Evolutionary conservation across 2,797 vertebrate species (phyloP).

Genomic region (Phoxinus dragarum): DNA sequence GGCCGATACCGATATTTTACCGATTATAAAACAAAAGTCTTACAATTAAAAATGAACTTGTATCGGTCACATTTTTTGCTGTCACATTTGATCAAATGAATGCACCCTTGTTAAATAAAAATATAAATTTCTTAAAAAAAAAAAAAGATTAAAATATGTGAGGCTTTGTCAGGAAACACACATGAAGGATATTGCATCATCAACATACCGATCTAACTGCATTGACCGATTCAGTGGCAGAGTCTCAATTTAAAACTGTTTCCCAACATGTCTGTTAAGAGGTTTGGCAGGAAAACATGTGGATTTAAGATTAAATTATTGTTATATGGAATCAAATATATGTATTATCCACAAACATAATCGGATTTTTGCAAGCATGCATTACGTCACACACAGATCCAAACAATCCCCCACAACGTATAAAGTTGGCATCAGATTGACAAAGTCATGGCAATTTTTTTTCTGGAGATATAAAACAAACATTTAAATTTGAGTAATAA

Average conservation of each 20-base stretch:
- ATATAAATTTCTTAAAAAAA: not conserved
- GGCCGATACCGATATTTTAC: too few relatives aligned
- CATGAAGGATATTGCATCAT: too few relatives aligned
- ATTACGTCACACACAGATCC: not conserved
- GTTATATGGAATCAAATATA: slow-evolving; percentile 17
- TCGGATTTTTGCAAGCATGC: not conserved
- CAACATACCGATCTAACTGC: not conserved
- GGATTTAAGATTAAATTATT: slow-evolving; percentile 32
- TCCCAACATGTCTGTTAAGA: not conserved
- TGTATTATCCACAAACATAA: slow-evolving; percentile 9
- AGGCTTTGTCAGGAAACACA: not conserved
- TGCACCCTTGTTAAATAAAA: not conserved
- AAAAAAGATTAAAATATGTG: not conserved
- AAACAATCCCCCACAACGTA: not conserved
- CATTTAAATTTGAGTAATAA: not conserved
- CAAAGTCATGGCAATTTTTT: not conserved
- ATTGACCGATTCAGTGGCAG: not conserved
- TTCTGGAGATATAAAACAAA: not conserved
- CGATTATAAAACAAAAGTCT: too few relatives aligned
- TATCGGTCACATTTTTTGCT: too few relatives aligned
- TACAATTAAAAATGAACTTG: too few relatives aligned
- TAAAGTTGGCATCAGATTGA: not conserved
- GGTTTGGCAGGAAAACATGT: slow-evolving; percentile 14
- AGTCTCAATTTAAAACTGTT: not conserved
- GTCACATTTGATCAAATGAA: not conserved